These are phyloP conservation scores for Andrena bicolor DNA, from an alignment of 2,888 invertebrate genomes.

Conservation along the genomic window DNA sequence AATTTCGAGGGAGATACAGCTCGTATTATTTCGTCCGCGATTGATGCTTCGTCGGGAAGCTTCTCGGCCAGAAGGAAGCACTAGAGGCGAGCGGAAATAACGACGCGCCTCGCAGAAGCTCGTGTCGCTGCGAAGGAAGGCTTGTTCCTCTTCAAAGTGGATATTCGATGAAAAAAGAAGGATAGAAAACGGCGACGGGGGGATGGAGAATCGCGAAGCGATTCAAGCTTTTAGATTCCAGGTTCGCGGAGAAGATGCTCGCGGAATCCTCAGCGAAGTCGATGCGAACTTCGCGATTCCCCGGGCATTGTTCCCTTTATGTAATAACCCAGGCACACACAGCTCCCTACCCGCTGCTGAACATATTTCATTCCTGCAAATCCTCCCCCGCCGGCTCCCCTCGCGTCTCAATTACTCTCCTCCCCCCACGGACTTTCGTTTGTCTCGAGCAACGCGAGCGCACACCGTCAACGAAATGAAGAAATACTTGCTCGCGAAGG, in stretches of 20 bases:
- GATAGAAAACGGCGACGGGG: neutral
- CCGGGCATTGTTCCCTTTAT: neutral
- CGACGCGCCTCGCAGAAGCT: neutral
- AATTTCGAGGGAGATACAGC: neutral
- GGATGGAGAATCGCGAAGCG: neutral
- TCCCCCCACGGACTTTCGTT: neutral
- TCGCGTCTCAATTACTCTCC: neutral
- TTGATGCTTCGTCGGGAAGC: neutral
- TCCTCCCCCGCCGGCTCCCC: neutral
- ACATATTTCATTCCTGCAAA: conserved; percentile 7
- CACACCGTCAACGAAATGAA: neutral
- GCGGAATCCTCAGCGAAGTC: neutral
- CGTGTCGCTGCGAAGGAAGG: neutral
- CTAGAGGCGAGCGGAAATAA: neutral
- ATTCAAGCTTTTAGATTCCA: neutral
- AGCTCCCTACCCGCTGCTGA: neutral
- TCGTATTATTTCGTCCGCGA: neutral
- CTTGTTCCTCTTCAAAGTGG: neutral
- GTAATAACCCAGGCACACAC: neutral
- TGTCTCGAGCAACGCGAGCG: neutral
- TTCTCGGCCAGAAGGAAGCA: neutral
- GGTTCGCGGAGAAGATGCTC: neutral
- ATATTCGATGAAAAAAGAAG: neutral
- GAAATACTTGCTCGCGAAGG: neutral
- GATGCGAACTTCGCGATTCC: neutral